These are phyloP conservation scores for Acanthurus tractus DNA, from an alignment of 2,797 vertebrate species.

Conservation along the genomic window DNA sequence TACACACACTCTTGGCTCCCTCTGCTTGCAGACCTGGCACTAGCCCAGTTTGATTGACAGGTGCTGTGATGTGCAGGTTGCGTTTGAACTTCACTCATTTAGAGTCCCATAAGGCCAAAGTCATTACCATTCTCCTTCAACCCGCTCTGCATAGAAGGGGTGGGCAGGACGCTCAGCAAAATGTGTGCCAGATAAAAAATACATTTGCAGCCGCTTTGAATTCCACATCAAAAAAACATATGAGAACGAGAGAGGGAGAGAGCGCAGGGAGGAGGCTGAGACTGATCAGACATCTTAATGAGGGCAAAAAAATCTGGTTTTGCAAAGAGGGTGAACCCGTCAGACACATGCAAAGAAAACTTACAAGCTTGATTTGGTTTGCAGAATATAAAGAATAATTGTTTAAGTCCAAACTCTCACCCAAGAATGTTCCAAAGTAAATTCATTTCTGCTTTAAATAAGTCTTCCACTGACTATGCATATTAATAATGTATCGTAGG, in stretches of 20 bases:
- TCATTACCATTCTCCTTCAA: conserved; percentile 96
- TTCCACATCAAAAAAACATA: conserved; percentile 89
- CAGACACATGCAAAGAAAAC: conserved; percentile 5
- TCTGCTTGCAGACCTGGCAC: conserved; percentile 83
- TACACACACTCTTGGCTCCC: conserved; percentile 37
- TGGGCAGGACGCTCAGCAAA: conserved; percentile 82
- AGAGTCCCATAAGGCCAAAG: conserved; percentile 92
- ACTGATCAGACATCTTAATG: conserved; percentile 88
- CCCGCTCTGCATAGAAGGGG: conserved; percentile 88
- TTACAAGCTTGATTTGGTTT: conserved; percentile 18
- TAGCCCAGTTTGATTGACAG: conserved; percentile 90
- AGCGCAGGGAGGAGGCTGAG: conserved; percentile 41
- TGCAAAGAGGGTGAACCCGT: conserved; percentile 24
- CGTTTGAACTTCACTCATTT: conserved; percentile 95
- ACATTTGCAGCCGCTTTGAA: conserved; percentile 94
- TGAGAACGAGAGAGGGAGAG: conserved; percentile 23
- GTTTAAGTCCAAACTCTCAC: conserved; percentile 2
- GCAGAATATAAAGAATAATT: conserved; percentile 11
- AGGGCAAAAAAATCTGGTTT: conserved; percentile 74
- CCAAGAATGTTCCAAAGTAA: conserved; percentile 3
- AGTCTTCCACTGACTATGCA: conserved; percentile 42
- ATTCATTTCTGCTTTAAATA: conserved; percentile 31
- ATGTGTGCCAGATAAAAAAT: conserved; percentile 90
- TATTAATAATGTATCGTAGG: conserved; percentile 61
- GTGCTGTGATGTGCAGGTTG: conserved; percentile 92